These are phyloP conservation scores for Sciurus vulgaris DNA, from an alignment of 2,797 vertebrate genomes.

Conservation along the genomic window DNA sequence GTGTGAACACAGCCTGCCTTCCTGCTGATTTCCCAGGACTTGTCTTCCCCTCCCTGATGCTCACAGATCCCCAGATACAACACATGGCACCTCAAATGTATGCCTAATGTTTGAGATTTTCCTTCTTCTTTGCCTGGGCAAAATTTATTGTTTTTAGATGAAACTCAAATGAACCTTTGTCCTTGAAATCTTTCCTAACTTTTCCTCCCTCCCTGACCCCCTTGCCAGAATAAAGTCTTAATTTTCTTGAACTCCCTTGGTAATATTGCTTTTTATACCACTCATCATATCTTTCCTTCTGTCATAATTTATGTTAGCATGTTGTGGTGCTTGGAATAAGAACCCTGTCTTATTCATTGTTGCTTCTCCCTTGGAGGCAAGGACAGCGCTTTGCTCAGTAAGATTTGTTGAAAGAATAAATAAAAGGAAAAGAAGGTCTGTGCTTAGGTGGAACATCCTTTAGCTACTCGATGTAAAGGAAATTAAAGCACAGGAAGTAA, in stretches of 20 bases:
- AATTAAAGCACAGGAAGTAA: constrained; percentile 39
- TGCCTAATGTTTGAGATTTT: background rate
- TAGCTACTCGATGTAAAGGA: background rate
- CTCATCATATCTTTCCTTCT: background rate
- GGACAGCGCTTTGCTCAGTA: background rate
- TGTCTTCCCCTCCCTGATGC: background rate
- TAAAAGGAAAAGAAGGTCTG: constrained; percentile 3
- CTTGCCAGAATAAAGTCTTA: background rate
- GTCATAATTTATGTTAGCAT: constrained; percentile 13
- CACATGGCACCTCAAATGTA: background rate
- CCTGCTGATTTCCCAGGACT: background rate
- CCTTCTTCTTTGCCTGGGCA: background rate
- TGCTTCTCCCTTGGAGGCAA: background rate
- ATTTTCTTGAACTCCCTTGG: background rate
- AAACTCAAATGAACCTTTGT: background rate
- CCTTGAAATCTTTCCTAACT: background rate
- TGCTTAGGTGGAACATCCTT: background rate
- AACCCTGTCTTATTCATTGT: background rate
- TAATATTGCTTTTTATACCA: background rate
- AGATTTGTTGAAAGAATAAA: constrained; percentile 57
- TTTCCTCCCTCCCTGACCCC: background rate
- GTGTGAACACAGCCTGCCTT: background rate
- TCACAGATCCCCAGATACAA: background rate
- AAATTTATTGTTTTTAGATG: background rate
- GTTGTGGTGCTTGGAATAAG: background rate